Base-by-base conservation (phyloP, 2,113 vertebrate species). In the Corydoras sp. region DNA sequence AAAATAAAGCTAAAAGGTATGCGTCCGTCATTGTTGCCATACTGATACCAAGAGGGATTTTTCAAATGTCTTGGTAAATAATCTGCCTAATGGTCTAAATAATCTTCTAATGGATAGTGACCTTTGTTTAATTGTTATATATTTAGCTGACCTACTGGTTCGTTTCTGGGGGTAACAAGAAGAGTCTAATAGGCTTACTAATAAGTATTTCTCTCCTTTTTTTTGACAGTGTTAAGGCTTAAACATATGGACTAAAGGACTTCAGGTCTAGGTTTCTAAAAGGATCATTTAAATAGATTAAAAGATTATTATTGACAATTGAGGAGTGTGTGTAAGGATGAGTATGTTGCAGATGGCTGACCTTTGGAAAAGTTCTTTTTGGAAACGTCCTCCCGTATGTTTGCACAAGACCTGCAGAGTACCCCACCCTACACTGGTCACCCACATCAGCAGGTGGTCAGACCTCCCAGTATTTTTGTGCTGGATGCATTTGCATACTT, bases 391-490 rank as follows among this genome's bases (percentile, higher is more conserved):
- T 62, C 53, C 65, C 13, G 58, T 43, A 29, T 77, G 73, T 77
- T 77, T 69, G 58, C 18, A 72, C 72, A 74, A 60, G 74, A 68
- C 49, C 71, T 74, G 60, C 61, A 35, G 3, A 58, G 51, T 30
- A 64, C 43, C 60, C 32, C 29, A 51, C 62, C 62, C 60, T 55
- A 31, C 64, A 13, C 65, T 54, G 13, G 53, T 68, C 74, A 64
- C 71, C 69, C 58, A 65, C 69, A 75, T 65, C 63, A 73, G 73
- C 79, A 80, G 79, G 76, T 77, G 79, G 69, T 77, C 58, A 62
- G 76, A 80, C 73, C 76, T 66, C 65, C 77, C 69, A 75, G 65
- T 62, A 24, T 58, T 53, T 62, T 32, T 65, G 63, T 56, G 56
- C 43, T 43, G 64, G 66, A 15, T 71, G 59, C 30, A 13, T 32